Evolutionary conservation across 2,888 invertebrate species (phyloP), one percentile per base, ranked within the genome.

Genomic region (Lathronympha strigana): DNA sequence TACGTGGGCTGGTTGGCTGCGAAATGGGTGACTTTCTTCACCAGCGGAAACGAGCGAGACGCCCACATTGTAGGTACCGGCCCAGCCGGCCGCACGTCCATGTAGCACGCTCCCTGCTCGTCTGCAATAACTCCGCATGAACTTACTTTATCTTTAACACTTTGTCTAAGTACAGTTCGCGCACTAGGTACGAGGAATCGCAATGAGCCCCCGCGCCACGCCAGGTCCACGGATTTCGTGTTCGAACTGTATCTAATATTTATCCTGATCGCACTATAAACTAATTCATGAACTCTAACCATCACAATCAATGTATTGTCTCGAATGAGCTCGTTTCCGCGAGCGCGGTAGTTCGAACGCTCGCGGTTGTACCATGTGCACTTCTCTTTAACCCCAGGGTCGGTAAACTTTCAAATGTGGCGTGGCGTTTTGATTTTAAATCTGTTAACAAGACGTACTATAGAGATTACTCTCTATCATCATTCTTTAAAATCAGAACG

Each of bases 1-100:
- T 92, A 91, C 76, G 81, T 92, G 70, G 92, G 92, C 70, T 86
- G 87, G 86, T 85, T 91, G 67, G 85, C 83, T 17, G 91, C 90
- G 67, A 89, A 89, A 75, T 88, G 88, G 86, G 87, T 90, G 76
- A 82, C 86, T 23, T 87, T 81, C 82, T 92, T 92, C 76, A 80
- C 87, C 82, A 63, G 81, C 73, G 73, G 74, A 73, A 80, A 85
- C 75, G 87, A 87, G 70, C 83, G 82, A 53, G 86, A 89, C 67
- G 84, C 88, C 54, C 87, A 90, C 72, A 77, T 89, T 74, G 91
- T 92, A 91, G 76, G 92, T 91, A 87, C 68, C 43, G 58, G 51
- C 51, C 58, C 68, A 66, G 69, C 68, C 66, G 58, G 63, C 54
- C 50, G 31, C 47, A 28, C 61, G n/a, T 8, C 47, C 21, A 11